Base-by-base conservation (phyloP, 2,888 invertebrate species). In the Allygus modestus region DNA sequence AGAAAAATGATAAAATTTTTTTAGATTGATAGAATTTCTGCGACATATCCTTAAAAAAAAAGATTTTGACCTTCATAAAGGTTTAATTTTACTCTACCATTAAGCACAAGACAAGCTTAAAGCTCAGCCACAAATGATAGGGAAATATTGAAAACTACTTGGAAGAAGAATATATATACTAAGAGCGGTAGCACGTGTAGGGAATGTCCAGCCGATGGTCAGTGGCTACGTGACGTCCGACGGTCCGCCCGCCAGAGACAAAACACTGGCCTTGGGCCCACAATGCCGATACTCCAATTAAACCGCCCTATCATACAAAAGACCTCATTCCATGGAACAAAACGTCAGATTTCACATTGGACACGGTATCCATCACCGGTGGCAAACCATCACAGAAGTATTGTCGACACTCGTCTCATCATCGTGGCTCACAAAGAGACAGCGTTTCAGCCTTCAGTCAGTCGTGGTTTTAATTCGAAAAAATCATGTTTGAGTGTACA, bases 291-390 rank as follows among this genome's bases (percentile, higher is more conserved):
- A 79, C 79, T 79, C 79, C 79, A 79, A 79, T 79, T 79, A 79
- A 79, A 58, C 33, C 79, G 58, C 0, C 58, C 79, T 79, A 28
- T 23, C 26, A 26, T 79, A 79, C 79, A 79, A 79, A 79, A 58
- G 79, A 79, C 58, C 58, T 79, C 79, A 79, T 79, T 79, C 51
- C 79, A 58, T 46, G 79, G 79, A 79, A 79, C 79, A 79, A 79
- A 79, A 79, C 79, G 37, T n/a, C 37, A 37, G 58, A 79, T 58
- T 54, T 79, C 79, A 79, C 79, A 79, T 79, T 79, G 79, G 79
- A 58, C 79, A 79, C 79, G 79, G 79, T 58, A 31, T 33, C 33
- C 58, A 51, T 28, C 20, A 23, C 79, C 79, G 58, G 79, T 54
- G 54, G 79, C 58, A n/a, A 58, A 79, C 33, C 41, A 37, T 41